These are phyloP conservation scores for Atlantisia rogersi DNA, from an alignment of 2,113 vertebrate species.

Conservation along the genomic window DNA sequence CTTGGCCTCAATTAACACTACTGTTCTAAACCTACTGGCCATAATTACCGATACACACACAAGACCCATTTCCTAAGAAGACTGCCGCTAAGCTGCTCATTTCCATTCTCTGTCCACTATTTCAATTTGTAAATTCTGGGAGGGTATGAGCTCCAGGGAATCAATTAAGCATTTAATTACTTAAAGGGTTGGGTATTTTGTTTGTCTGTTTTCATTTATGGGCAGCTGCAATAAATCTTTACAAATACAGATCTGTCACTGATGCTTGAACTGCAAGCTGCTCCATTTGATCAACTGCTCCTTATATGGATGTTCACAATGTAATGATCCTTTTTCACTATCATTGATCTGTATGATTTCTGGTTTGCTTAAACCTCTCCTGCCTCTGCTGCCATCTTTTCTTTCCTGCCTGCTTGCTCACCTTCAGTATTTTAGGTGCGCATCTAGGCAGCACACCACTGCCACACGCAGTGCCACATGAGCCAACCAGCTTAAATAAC, in stretches of 20 bases:
- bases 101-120: background rate
- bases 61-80: background rate
- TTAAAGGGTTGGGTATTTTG: background rate
- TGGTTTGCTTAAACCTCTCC: background rate
- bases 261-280: background rate
- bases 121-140: background rate
- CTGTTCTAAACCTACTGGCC: background rate
- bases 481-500: background rate
- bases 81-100: background rate
- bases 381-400: background rate
- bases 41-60: background rate
- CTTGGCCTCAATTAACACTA: background rate
- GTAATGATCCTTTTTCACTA: background rate
- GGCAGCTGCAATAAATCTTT: background rate
- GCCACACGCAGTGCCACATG: background rate
- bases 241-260: background rate
- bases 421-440: background rate
- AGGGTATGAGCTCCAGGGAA: background rate
- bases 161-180: slow-evolving; percentile 3
- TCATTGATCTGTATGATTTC: background rate
- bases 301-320: background rate
- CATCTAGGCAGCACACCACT: background rate
- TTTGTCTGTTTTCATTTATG: background rate
- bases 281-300: background rate
- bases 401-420: background rate